Evolutionary conservation across 2,113 vertebrate species (phyloP), one percentile per base, ranked within the genome.

Genomic region (Ardeotis arabs): DNA sequence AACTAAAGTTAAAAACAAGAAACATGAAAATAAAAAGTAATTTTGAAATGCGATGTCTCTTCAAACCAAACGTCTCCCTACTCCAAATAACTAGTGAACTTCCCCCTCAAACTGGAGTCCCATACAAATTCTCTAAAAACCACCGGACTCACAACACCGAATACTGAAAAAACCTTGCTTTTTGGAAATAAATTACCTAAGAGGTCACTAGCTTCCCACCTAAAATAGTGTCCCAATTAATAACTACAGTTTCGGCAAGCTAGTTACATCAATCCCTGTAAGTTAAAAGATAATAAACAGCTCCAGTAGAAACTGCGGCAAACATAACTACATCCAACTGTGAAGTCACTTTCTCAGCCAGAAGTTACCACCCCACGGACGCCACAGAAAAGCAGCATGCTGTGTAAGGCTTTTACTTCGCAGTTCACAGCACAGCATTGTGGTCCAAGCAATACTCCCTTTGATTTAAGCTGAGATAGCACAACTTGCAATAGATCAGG

Each of bases 1-100:
- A 62, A 99, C 99, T 99, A 87, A 92, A 97, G 97, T 37, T 25
- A 93, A 88, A 95, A 85, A n/a, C 47, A 49, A 41, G 88, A 96
- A 58, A 92, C 4, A 84, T 17, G 4, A 39, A 78, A 97, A 89
- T 27, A 80, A 64, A 53, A 76, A 29, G 8, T 13, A 14, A 62
- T n/a, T 91, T 84, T 64, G 41, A 80, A n/a, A 90, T 5, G 15
- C 2, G 3, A 70, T 56, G 14, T 11, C 14, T 87, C 59, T 89
- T 89, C 74, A 84, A 88, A 90, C 17, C 23, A 50, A 90, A 47
- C 10, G 64, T n/a, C 5, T 37, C 29, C 27, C 25, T 23, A n/a
- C 20, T 3, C 24, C 72, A 77, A 72, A 59, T 10, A 86, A 85
- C 23, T 10, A 59, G 27, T 5, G 9, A 11, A 18, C 14, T 84